Percentiles rank a stretch among this genome's conserved stretches.
Evolutionary conservation across 1,140 invertebrate species (phyloP).

Genomic region (Bicyclus anynana): DNA sequence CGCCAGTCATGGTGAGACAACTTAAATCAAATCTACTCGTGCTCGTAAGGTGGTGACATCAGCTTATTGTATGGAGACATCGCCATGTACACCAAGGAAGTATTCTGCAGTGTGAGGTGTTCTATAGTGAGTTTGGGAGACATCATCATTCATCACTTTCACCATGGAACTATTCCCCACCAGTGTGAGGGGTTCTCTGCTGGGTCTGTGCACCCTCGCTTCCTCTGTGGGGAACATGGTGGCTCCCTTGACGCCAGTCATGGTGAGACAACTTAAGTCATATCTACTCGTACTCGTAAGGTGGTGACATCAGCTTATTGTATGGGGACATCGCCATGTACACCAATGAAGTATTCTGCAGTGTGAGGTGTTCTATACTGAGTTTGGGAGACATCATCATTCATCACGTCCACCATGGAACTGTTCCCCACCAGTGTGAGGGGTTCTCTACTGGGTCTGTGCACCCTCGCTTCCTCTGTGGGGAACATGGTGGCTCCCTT

Average conservation of each 20-base stretch:
- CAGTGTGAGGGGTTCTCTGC: slow-evolving; percentile 80
- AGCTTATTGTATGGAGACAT: slow-evolving; percentile 80
- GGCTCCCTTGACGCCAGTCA: slow-evolving; percentile 82
- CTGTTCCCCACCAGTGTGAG: slow-evolving; percentile 84
- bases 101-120: no score
- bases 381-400: no score
- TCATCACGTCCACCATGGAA: no score
- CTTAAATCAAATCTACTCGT: not conserved
- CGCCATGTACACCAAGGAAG: slow-evolving; percentile 77
- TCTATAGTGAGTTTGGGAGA: no score
- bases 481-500: slow-evolving; percentile 86
- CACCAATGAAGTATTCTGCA: slow-evolving; percentile 25
- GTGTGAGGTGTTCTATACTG: no score
- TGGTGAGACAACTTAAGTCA: slow-evolving; percentile 67
- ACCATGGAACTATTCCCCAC: slow-evolving; percentile 86
- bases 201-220: slow-evolving; percentile 83
- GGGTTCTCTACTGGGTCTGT: slow-evolving; percentile 81
- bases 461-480: slow-evolving; percentile 83
- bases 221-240: slow-evolving; percentile 84
- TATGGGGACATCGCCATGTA: slow-evolving; percentile 81
- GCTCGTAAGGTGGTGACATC: slow-evolving; percentile 83
- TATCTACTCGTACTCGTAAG: slow-evolving; percentile 70
- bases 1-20: slow-evolving; percentile 79
- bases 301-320: slow-evolving; percentile 83
- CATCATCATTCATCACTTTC: no score